Base-by-base conservation (phyloP, 2,797 vertebrate genomes). In the Silurus lanzhouensis region DNA sequence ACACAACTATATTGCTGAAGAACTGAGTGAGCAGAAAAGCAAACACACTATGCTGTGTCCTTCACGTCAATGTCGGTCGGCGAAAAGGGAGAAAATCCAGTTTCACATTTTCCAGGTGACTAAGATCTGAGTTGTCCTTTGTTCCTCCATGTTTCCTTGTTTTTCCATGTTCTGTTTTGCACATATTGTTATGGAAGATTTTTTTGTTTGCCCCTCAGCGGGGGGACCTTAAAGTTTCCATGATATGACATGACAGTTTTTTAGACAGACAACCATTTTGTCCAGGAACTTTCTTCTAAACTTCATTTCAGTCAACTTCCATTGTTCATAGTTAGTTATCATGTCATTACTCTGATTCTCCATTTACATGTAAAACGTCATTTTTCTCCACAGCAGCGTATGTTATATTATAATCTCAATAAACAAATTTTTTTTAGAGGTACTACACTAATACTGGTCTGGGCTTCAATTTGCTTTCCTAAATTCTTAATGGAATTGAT, bases 51-150 rank as follows among this genome's bases (percentile, higher is more conserved):
- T 58, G n/a, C 72, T 75, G 31, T 77, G 74, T 60, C 55, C 55
- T 60, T 60, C 25, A 58, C 10, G 17, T 58, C n/a, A 55, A 75
- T 55, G 13, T 55, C 8, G 17, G 74, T 17, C 74, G 20, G 55
- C 20, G 25, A 58, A 76, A 76, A 57, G 25, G 52, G 25, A 75
- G 48, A 76, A 76, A 76, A 57, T 76, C 74, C 25, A 55, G 52
- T 76, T 55, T 55, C 72, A 17, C 7, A 15, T 75, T 75, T 75
- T 25, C 72, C 72, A 75, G 48, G 15, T 75, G 72, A 6, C 22
- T 27, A 75, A 55, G 14, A n/a, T 57, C 15, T 7, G 27, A 52
- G 12, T 52, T 55, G 55, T 20, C 7, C 38, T 4, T 57, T 75
- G 38, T 38, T 38, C 27, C 55, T n/a, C 13, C 22, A 74, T 5